Percentiles rank a stretch among this genome's conserved stretches.
Conservation (phyloP, 2,888 invertebrate species). For the Agrotis clavis region DNA sequence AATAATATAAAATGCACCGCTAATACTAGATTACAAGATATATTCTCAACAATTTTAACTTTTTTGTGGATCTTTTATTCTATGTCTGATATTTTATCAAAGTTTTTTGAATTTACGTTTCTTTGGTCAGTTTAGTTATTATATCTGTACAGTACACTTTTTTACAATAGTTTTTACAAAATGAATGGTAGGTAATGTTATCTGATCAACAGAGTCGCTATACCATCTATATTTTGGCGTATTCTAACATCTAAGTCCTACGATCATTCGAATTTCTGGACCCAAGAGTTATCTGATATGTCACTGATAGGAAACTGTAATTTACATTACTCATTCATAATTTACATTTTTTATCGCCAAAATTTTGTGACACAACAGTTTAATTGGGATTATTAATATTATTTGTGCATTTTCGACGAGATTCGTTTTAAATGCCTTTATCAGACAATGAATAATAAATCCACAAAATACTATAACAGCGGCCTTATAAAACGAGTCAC, state of each 20-base stretch:
- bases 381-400: conserved; percentile 4
- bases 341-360: conserved; percentile 36
- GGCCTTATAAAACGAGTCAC: conserved; percentile 60
- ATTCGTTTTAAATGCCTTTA: conserved; percentile 31
- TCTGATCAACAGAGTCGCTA: conserved; percentile 22
- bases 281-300: conserved; percentile 66
- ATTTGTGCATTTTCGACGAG: conserved; percentile 17
- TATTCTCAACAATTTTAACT: conserved; percentile 76
- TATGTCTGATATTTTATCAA: conserved; percentile 39
- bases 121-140: conserved; percentile 44
- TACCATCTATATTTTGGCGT: conserved; percentile 46
- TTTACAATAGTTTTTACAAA: conserved; percentile 5
- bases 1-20: conserved; percentile 85
- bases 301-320: conserved; percentile 62
- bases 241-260: conserved; percentile 54
- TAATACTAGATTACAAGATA: conserved; percentile 83
- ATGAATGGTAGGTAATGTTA: conserved; percentile 19
- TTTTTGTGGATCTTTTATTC: conserved; percentile 69
- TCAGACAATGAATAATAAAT: conserved; percentile 67
- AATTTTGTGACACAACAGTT: conserved; percentile 8
- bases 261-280: conserved; percentile 59
- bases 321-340: conserved; percentile 38
- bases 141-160: conserved; percentile 31
- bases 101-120: conserved; percentile 22
- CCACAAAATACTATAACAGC: conserved; percentile 71